Evolutionary conservation across 2,113 vertebrate genomes (phyloP), one percentile per base, ranked within the genome.

Genomic region (Sula dactylatra): DNA sequence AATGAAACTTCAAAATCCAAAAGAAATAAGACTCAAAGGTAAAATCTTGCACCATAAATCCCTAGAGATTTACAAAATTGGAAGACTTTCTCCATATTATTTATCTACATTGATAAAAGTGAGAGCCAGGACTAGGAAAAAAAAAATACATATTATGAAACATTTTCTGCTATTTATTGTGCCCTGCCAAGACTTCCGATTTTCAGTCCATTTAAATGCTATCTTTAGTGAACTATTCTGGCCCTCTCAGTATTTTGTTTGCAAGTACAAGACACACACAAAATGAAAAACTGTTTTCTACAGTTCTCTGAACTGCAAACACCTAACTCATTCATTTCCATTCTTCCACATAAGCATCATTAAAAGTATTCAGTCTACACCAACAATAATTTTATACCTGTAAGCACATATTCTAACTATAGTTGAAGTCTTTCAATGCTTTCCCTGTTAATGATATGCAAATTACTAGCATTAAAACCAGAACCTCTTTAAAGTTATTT

Each of bases 401-500:
- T 59, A 83, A 82, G 82, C 69, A 83, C 55, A 66, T 70, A 73
- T 32, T 80, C 54, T 55, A 91, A 91, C 83, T 58, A 27, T 6
- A 59, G 34, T 12, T 85, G 45, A 88, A 88, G 58, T 62, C 27
- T 73, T 95, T 80, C 71, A 73, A 45, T 47, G 26, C 32, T 86
- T 90, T 82, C 45, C 44, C 56, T 73, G 34, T 56, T 77, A 91
- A 93, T 82, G 27, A 82, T 26, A 95, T 58, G 84, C 54, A 93
- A 91, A 93, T 95, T 85, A 58, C 34, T 72, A 31, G 19, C 54
- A 76, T 61, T 94, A 93, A 95, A 96, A 56, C 40, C 56, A 92
- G 67, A 90, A 90, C 14, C 22, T 61, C 70, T 82, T 95, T 93
- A 80, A 90, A 97, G 86, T 86, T 91, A 91, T 82, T 92, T 86